These are phyloP conservation scores for Lathamus discolor DNA, from an alignment of 2,113 vertebrate species.

Conservation along the genomic window DNA sequence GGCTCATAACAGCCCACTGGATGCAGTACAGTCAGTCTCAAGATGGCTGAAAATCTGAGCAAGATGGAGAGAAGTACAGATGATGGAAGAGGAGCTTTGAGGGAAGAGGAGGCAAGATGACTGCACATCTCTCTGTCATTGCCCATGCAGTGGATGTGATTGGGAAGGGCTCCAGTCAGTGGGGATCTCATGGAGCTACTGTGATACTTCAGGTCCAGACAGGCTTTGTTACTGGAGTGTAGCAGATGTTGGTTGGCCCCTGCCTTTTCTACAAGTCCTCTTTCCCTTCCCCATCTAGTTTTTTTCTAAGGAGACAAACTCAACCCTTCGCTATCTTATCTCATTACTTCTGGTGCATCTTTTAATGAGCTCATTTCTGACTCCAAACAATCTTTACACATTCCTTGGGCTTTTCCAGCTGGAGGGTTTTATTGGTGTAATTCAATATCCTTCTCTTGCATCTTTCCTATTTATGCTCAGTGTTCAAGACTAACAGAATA, in stretches of 20 bases:
- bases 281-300: neutral
- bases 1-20: neutral
- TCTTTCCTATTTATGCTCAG: neutral
- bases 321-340: neutral
- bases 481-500: neutral
- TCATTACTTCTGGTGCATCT: neutral
- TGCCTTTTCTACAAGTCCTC: neutral
- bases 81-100: neutral
- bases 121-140: neutral
- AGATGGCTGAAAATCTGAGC: slow-evolving; percentile 8
- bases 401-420: slow-evolving; percentile 15
- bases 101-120: neutral
- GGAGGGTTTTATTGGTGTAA: neutral
- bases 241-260: neutral
- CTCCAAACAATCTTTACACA: neutral
- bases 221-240: neutral
- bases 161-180: neutral
- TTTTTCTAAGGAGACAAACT: neutral
- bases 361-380: slow-evolving; percentile 17
- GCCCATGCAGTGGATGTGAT: no score
- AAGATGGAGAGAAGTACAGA: neutral
- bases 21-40: neutral
- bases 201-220: neutral
- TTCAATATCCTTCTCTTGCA: neutral
- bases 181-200: neutral